phyloP scores from a whole-genome alignment of 2,888 invertebrate species.

The Leistus spinibarbis region DNA sequence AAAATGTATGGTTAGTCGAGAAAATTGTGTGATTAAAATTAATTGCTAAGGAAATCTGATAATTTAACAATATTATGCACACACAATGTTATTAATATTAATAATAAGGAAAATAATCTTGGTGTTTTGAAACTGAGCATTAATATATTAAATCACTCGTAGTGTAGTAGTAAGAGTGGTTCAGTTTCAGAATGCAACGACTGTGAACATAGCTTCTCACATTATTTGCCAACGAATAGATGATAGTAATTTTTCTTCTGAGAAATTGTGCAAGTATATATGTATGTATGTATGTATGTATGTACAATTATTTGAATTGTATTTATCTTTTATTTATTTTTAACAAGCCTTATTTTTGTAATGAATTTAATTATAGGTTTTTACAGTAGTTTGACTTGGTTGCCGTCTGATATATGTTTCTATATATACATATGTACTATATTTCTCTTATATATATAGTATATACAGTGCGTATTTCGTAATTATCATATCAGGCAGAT shows the following conservation, averaged over 20 bases:
- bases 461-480: background rate
- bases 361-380: slow-evolving; percentile 39
- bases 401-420: background rate
- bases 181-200: background rate
- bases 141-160: background rate
- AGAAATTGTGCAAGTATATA: slow-evolving; percentile 22
- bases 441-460: background rate
- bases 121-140: background rate
- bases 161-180: background rate
- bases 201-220: slow-evolving; percentile 20
- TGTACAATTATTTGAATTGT: slow-evolving; percentile 33
- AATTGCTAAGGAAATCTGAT: background rate
- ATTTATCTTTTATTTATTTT: slow-evolving; percentile 33
- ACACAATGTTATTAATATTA: background rate
- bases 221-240: slow-evolving; percentile 15
- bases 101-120: background rate
- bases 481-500: background rate
- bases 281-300: background rate
- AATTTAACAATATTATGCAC: background rate
- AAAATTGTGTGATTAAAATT: background rate
- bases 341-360: slow-evolving; percentile 37
- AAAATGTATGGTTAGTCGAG: no score
- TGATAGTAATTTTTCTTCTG: slow-evolving; percentile 16
- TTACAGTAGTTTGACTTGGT: slow-evolving; percentile 12
- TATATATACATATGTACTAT: slow-evolving; percentile 7